A percentile compares a stretch with the other conserved stretches of the same genome.
phyloP scores from a whole-genome alignment of 2,888 invertebrate species.

The Sylvicola cinctus region DNA sequence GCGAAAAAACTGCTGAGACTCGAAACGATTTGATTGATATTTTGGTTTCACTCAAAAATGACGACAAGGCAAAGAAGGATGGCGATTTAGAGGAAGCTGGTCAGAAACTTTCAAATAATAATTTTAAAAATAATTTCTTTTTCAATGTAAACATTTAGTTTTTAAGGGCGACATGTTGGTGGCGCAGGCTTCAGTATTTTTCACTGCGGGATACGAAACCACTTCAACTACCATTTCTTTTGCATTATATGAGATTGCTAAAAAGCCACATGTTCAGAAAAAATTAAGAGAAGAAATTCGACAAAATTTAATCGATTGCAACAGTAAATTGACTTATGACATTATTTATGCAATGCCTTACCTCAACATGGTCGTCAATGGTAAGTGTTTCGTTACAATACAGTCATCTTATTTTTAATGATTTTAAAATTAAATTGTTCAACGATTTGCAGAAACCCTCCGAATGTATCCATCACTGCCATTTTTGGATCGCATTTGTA shows the following conservation, averaged over 20 bases:
- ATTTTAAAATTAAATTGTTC: background rate
- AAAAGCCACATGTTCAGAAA: slow-evolving; percentile 22
- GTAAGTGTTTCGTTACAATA: background rate
- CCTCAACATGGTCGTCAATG: slow-evolving; percentile 22
- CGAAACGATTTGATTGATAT: slow-evolving; percentile 28
- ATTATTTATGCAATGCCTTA: slow-evolving; percentile 24
- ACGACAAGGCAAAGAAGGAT: slow-evolving; percentile 1
- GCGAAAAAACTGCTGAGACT: slow-evolving; percentile 20
- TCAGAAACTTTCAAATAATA: background rate
- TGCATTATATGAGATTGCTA: slow-evolving; percentile 24
- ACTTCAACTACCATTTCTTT: slow-evolving; percentile 26
- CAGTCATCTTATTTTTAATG: slow-evolving; percentile 8
- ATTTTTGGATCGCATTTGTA: slow-evolving; percentile 21
- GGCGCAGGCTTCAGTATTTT: slow-evolving; percentile 21
- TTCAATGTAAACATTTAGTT: slow-evolving; percentile 1
- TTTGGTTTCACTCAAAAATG: slow-evolving; percentile 22
- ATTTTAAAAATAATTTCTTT: background rate
- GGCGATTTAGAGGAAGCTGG: background rate
- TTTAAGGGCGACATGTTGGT: slow-evolving; percentile 16
- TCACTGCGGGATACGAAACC: slow-evolving; percentile 22
- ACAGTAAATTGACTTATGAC: slow-evolving; percentile 21
- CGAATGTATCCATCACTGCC: slow-evolving; percentile 23
- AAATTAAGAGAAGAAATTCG: slow-evolving; percentile 25
- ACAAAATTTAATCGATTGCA: slow-evolving; percentile 15
- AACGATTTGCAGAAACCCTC: slow-evolving; percentile 14